phyloP scores from a whole-genome alignment of 1,140 invertebrate species.

The Megathymus violae region DNA sequence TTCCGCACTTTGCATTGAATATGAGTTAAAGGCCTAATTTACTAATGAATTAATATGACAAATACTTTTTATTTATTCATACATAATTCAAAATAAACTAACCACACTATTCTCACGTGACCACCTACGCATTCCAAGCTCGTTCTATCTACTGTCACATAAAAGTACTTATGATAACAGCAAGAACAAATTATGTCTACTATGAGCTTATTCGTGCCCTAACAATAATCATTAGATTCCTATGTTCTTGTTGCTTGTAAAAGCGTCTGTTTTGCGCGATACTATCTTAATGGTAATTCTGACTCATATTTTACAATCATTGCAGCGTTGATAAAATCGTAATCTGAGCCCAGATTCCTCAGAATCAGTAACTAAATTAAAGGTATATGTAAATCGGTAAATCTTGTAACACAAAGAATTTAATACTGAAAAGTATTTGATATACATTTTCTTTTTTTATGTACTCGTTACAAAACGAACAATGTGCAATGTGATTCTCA shows the following conservation, averaged over 20 bases:
- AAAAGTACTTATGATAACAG: background rate
- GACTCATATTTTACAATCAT: slow-evolving; percentile 2
- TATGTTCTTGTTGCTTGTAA: slow-evolving; percentile 2
- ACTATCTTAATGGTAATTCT: slow-evolving; percentile 6
- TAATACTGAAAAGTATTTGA: too few species aligned
- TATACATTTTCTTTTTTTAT: too few species aligned
- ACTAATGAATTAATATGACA: too few species aligned
- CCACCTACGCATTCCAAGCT: too few species aligned
- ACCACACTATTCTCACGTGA: too few species aligned
- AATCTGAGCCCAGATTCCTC: background rate
- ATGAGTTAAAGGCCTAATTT: too few species aligned
- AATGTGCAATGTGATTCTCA: too few species aligned
- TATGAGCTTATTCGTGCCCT: background rate
- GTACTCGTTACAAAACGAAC: too few species aligned
- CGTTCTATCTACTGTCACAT: too few species aligned
- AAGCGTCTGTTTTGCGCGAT: slow-evolving; percentile 2
- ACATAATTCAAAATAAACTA: background rate
- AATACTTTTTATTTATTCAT: background rate
- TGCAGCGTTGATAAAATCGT: background rate
- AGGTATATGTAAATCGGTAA: too few species aligned
- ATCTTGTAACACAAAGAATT: too few species aligned
- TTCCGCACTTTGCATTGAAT: too few species aligned
- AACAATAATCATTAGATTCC: slow-evolving; percentile 5
- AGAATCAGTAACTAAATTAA: background rate
- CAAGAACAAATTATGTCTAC: background rate